Percentiles rank a stretch among this genome's conserved stretches.
Conservation (phyloP, 2,888 invertebrate species). For the Halocaridina rubra region DNA sequence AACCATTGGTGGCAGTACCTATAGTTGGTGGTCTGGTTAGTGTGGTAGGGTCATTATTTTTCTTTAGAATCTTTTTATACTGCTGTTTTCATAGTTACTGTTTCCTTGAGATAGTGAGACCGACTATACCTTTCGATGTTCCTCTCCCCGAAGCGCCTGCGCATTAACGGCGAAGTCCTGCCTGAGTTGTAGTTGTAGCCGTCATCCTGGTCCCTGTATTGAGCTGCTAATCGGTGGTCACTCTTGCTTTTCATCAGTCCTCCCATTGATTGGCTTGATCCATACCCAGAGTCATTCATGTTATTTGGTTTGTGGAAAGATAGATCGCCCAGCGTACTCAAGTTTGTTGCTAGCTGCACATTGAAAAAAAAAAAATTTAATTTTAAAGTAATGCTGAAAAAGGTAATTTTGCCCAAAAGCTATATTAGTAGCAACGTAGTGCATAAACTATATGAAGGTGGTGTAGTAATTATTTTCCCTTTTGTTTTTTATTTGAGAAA, state of each 20-base stretch:
- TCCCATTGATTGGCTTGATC: conserved; percentile 45
- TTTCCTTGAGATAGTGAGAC: conserved; percentile 50
- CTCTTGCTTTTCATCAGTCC: conserved; percentile 93
- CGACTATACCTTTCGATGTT: conserved; percentile 51
- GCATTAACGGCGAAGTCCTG: conserved; percentile 75
- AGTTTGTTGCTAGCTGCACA: conserved; percentile 46
- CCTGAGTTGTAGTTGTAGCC: conserved; percentile 76
- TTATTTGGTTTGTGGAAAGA: conserved; percentile 44
- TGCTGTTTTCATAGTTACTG: not conserved
- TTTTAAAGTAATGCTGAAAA: too few relatives aligned
- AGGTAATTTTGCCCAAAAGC: too few relatives aligned
- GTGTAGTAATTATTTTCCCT: too few relatives aligned
- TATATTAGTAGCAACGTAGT: too few relatives aligned
- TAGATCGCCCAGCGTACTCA: conserved; percentile 57
- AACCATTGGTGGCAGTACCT: too few relatives aligned
- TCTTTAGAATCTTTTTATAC: too few relatives aligned
- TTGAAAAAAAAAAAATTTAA: not conserved
- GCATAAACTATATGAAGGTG: too few relatives aligned
- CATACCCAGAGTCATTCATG: conserved; percentile 32
- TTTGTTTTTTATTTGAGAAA: too few relatives aligned
- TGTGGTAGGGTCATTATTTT: too few relatives aligned
- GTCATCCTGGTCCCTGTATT: conserved; percentile 84
- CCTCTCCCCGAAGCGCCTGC: conserved; percentile 81
- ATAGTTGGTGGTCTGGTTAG: too few relatives aligned
- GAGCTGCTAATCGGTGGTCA: conserved; percentile 89